Evolutionary conservation across 2,797 vertebrate genomes (phyloP).

Genomic region (Harpagifer antarcticus): DNA sequence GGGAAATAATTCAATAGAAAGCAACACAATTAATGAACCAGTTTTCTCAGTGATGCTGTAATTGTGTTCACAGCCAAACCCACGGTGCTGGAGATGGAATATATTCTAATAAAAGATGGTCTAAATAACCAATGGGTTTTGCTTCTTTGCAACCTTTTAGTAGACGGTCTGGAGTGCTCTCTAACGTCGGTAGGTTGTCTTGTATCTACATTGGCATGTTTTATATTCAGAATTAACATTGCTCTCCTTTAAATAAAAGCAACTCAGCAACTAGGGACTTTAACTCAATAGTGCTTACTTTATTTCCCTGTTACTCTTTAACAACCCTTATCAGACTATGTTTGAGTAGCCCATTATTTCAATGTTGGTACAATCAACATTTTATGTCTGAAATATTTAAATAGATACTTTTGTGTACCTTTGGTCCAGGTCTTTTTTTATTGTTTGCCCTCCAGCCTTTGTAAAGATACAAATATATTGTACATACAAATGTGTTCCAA

Average conservation of each 20-base stretch:
- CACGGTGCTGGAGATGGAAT: background rate
- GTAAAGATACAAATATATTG: background rate
- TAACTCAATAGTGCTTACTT: background rate
- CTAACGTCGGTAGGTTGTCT: background rate
- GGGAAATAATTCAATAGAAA: background rate
- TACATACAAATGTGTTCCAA: background rate
- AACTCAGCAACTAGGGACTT: background rate
- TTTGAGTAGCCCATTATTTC: background rate
- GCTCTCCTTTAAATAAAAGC: background rate
- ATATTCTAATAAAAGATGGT: background rate
- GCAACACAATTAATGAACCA: constrained; percentile 21
- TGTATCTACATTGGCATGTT: background rate
- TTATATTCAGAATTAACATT: background rate
- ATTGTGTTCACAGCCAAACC: background rate
- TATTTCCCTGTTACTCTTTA: background rate
- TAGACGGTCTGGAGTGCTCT: background rate
- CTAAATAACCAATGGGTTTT: background rate
- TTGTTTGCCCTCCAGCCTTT: background rate
- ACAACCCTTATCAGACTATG: background rate
- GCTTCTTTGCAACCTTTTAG: background rate
- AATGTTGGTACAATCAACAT: background rate
- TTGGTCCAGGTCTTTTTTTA: background rate
- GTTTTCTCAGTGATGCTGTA: constrained; percentile 2
- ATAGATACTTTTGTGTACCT: background rate
- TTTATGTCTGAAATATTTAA: background rate